Base-by-base conservation (phyloP, 2,888 invertebrate species). In the Linyphia triangularis region DNA sequence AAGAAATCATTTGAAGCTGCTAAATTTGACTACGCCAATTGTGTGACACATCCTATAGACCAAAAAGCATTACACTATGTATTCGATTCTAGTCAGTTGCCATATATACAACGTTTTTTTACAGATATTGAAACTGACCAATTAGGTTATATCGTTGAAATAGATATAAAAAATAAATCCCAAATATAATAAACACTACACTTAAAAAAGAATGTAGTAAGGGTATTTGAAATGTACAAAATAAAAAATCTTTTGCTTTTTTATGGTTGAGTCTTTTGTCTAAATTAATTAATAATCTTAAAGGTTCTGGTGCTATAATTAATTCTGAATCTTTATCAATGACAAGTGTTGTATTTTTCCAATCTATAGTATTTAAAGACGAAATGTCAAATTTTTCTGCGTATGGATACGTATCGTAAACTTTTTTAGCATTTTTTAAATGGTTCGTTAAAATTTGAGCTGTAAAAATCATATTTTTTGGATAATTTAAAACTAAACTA, bases 401-500 rank as follows among this genome's bases (percentile, higher is more conserved):
- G 19, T 75, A 75, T 10, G 75, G 75, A 75, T 59, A 75, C 22
- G 28, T 22, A 59, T 59, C 59, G 16, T 59, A 72, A 26, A 77
- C 28, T 16, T 77, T 26, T 26, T 77, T 13, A 0, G 26, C 19
- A 61, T 63, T n/a, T 77, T 63, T 63, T 28, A 77, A 63, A 37
- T 59, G 30, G 7, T 61, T 6, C 10, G 22, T 6, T 37, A 77
- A 26, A 5, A 77, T 16, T 77, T 77, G 77, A 28, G 77, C 37
- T n/a, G 77, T 40, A 26, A 77, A 77, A 33, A 77, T 77, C 7
- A 40, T 40, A 63, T 77, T 77, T 77, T 77, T 77, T 26, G 77
- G 77, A 77, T 77, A 63, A 0, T 26, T 10, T 26, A 77, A 40
- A 40, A 63, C 26, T 24, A 77, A 37, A 22, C 37, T 16, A 40